Evolutionary conservation across 2,888 invertebrate species (phyloP).

Genomic region (Pheosia tremula): DNA sequence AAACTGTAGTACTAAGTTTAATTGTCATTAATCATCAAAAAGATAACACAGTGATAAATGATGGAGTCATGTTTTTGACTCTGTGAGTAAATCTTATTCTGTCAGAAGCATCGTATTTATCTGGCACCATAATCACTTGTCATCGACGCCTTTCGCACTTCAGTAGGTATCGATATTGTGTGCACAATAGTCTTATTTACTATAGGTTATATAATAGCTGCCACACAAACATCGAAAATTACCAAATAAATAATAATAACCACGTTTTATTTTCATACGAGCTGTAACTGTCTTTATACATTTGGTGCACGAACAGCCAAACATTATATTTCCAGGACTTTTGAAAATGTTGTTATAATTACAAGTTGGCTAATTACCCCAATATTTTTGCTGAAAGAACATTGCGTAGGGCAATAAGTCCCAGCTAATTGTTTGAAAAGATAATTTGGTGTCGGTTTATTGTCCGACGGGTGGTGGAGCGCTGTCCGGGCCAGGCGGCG

Average conservation of each 20-base stretch:
- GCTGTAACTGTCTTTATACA: too few species aligned
- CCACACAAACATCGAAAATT: too few species aligned
- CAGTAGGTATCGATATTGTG: too few species aligned
- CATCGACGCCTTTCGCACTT: too few species aligned
- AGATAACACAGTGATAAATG: constrained; percentile 42
- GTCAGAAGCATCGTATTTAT: too few species aligned
- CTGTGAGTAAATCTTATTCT: constrained; percentile 13
- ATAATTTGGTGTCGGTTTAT: constrained; percentile 77
- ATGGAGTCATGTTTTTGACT: constrained; percentile 32
- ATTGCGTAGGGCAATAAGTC: constrained; percentile 66
- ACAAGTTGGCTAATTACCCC: constrained; percentile 42
- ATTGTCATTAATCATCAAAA: constrained; percentile 45
- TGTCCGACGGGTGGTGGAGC: constrained; percentile 56
- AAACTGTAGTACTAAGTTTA: constrained; percentile 32
- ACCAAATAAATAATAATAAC: too few species aligned
- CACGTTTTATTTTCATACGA: too few species aligned
- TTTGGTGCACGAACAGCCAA: neutral
- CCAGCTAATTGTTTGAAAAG: constrained; percentile 76
- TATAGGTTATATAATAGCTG: too few species aligned
- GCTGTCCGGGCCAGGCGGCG: constrained; percentile 61
- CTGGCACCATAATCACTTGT: too few species aligned
- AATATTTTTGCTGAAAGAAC: constrained; percentile 47
- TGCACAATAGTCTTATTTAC: too few species aligned
- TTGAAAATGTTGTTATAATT: constrained; percentile 53
- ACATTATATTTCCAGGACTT: constrained; percentile 14